Evolutionary conservation across 2,113 vertebrate species (phyloP).

Genomic region (Hyla sarda): DNA sequence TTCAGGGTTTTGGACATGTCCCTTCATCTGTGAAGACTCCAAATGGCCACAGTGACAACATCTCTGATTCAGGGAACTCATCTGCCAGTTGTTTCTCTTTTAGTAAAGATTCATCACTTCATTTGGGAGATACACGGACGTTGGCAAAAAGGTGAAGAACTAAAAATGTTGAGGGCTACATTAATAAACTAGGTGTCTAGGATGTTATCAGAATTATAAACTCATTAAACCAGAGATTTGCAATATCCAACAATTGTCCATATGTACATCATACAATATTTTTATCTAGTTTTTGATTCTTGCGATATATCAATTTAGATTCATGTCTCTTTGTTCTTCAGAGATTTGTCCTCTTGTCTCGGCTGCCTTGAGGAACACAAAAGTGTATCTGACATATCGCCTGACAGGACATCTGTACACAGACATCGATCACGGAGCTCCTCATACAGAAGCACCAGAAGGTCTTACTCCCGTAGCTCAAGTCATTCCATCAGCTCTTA

Average conservation of each 20-base stretch:
- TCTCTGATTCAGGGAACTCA: conserved; percentile 96
- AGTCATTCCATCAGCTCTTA: conserved; percentile 74
- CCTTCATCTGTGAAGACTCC: conserved; percentile 77
- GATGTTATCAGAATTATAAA: neutral
- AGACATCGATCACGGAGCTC: conserved; percentile 69
- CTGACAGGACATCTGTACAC: conserved; percentile 65
- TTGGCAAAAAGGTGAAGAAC: conserved; percentile 73
- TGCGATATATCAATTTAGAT: neutral
- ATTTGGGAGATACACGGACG: conserved; percentile 70
- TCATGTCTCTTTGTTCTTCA: conserved; percentile 65
- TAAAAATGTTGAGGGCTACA: neutral
- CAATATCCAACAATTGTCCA: neutral
- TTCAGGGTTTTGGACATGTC: conserved; percentile 67
- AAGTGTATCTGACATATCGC: conserved; percentile 60
- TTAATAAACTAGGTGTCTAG: neutral
- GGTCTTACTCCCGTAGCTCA: conserved; percentile 74
- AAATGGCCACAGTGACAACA: conserved; percentile 80
- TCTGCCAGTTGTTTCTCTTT: conserved; percentile 91
- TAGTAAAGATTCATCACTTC: conserved; percentile 76
- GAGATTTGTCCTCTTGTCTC: conserved; percentile 75
- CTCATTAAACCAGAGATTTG: neutral
- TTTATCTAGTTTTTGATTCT: neutral
- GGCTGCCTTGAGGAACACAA: conserved; percentile 70
- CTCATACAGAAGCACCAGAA: conserved; percentile 71
- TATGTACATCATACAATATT: neutral